phyloP scores from a whole-genome alignment of 2,888 invertebrate species.

The Hyposoter dolosus region DNA sequence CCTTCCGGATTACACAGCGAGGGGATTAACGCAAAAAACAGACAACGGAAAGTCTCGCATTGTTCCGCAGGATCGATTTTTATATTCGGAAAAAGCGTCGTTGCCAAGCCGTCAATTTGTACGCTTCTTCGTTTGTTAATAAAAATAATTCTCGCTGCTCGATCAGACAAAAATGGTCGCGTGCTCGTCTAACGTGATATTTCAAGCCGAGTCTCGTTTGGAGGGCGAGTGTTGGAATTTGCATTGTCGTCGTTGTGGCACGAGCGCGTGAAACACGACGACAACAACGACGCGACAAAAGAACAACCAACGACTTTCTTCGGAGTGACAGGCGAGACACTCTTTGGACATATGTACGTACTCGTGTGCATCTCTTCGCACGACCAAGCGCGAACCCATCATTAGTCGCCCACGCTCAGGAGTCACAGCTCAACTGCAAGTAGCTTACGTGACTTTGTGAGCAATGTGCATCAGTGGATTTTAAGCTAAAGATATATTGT shows the following conservation, averaged over 20 bases:
- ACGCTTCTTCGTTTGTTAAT: constrained; percentile 10
- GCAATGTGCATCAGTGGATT: constrained; percentile 20
- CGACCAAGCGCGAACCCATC: constrained; percentile 76
- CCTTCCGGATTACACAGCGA: constrained; percentile 52
- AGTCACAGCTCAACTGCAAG: constrained; percentile 48
- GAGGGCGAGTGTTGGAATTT: constrained; percentile 65
- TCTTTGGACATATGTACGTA: constrained; percentile 69
- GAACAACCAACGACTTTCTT: constrained; percentile 65
- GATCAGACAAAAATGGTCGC: constrained; percentile 39
- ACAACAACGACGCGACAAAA: constrained; percentile 44
- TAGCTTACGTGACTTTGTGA: constrained; percentile 45
- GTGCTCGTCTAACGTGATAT: constrained; percentile 34
- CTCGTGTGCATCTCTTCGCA: constrained; percentile 69
- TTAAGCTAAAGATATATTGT: constrained; percentile 30
- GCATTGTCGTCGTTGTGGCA: constrained; percentile 68
- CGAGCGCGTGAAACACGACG: constrained; percentile 56
- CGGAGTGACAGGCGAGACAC: constrained; percentile 62
- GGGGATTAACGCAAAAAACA: constrained; percentile 10
- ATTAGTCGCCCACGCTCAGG: constrained; percentile 80
- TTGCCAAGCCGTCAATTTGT: neutral
- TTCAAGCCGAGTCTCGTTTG: constrained; percentile 36
- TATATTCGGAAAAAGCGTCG: constrained; percentile 12
- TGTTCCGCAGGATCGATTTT: constrained; percentile 10
- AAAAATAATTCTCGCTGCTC: constrained; percentile 14
- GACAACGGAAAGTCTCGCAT: neutral